phyloP scores from a whole-genome alignment of 1,140 invertebrate species.

The Diprion similis region DNA sequence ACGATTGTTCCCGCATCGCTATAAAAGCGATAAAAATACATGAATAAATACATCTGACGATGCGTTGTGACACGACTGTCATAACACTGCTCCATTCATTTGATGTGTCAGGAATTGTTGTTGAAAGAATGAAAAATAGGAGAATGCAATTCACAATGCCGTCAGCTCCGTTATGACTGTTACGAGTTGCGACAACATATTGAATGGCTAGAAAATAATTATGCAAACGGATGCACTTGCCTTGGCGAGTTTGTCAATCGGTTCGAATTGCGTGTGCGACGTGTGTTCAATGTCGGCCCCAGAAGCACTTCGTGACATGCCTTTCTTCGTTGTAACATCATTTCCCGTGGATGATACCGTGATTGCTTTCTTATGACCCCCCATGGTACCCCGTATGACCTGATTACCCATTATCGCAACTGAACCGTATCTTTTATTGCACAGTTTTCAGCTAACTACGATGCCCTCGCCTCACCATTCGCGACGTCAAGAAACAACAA shows the following conservation, averaged over 20 bases:
- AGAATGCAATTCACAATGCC: too few relatives aligned
- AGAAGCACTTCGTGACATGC: slow-evolving; percentile 65
- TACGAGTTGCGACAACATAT: not conserved
- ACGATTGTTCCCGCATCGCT: too few relatives aligned
- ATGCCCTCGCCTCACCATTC: not conserved
- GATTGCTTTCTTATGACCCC: slow-evolving; percentile 27
- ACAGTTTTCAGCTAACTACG: not conserved
- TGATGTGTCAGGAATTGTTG: too few relatives aligned
- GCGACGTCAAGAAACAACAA: not conserved
- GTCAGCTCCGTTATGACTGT: not conserved
- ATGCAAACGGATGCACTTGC: slow-evolving; percentile 50
- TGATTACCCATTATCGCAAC: slow-evolving; percentile 46
- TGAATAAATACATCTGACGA: too few relatives aligned
- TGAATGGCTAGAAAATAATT: slow-evolving; percentile 13
- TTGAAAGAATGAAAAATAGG: too few relatives aligned
- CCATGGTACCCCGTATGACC: slow-evolving; percentile 23
- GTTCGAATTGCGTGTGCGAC: slow-evolving; percentile 68
- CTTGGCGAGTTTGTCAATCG: slow-evolving; percentile 74
- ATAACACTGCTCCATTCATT: too few relatives aligned
- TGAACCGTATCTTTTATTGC: not conserved
- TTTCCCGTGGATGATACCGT: slow-evolving; percentile 20
- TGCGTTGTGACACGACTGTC: too few relatives aligned
- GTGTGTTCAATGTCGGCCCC: slow-evolving; percentile 67
- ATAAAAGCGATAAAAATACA: too few relatives aligned
- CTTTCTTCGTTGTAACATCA: slow-evolving; percentile 51